Evolutionary conservation across 2,797 vertebrate species (phyloP).

Genomic region (Notolabrus celidotus): DNA sequence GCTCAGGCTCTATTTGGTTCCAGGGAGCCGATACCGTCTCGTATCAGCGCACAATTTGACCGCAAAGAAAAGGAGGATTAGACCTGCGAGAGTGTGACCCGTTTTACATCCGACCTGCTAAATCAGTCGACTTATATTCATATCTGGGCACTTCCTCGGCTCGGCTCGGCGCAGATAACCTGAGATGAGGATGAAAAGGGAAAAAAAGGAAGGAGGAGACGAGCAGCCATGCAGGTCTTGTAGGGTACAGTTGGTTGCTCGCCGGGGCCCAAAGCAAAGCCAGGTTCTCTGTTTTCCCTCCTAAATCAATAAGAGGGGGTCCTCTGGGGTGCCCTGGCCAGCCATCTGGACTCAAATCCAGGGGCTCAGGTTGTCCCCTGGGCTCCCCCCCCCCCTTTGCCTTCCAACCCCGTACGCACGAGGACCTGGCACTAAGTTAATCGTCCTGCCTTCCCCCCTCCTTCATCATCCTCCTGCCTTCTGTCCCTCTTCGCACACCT

Average conservation of each 20-base stretch:
- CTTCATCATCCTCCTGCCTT: constrained; percentile 78
- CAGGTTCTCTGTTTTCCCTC: constrained; percentile 82
- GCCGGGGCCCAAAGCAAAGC: constrained; percentile 68
- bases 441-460: constrained; percentile 84
- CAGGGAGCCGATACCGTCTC: constrained; percentile 69
- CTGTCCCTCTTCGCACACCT: constrained; percentile 90
- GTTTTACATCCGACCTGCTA: constrained; percentile 78
- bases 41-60: constrained; percentile 76
- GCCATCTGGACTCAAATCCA: constrained; percentile 86
- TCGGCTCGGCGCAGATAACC: constrained; percentile 65
- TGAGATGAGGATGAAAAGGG: constrained; percentile 64
- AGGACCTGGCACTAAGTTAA: constrained; percentile 89
- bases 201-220: constrained; percentile 20
- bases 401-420: constrained; percentile 62
- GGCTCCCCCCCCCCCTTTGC: constrained; percentile 69
- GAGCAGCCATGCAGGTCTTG: constrained; percentile 76
- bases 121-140: constrained; percentile 78
- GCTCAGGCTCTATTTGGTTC: constrained; percentile 75
- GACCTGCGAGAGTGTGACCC: constrained; percentile 74
- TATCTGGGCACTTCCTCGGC: constrained; percentile 57
- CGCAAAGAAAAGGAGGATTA: constrained; percentile 75
- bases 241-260: constrained; percentile 65
- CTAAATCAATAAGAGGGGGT: constrained; percentile 83
- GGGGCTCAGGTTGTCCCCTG: constrained; percentile 91
- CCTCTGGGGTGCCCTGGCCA: constrained; percentile 71